A percentile compares a stretch with the other conserved stretches of the same genome.
Evolutionary conservation across 2,888 invertebrate species (phyloP).

Genomic region (Cerastoderma edule): DNA sequence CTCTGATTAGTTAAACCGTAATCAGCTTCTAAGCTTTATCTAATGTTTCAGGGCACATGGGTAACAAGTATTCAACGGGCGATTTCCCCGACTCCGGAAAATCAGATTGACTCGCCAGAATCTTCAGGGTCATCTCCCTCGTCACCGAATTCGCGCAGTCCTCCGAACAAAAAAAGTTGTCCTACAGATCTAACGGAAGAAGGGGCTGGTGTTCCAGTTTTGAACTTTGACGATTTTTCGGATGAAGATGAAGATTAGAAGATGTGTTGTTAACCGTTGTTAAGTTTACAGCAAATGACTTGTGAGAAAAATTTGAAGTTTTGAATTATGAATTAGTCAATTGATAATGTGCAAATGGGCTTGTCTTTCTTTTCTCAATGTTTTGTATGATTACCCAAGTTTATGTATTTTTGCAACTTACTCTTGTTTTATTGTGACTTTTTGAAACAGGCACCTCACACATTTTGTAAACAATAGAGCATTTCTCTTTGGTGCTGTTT

Average conservation of each 20-base stretch:
- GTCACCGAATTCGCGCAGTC: neutral
- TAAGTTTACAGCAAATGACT: too few relatives aligned
- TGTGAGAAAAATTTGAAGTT: too few relatives aligned
- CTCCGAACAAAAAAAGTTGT: neutral
- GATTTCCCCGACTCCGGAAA: constrained; percentile 12
- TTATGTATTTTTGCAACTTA: too few relatives aligned
- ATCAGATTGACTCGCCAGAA: neutral
- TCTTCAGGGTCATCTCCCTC: neutral
- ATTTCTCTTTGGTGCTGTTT: too few relatives aligned
- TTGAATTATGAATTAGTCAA: too few relatives aligned
- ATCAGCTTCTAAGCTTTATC: neutral
- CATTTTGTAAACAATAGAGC: too few relatives aligned
- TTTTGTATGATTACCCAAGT: too few relatives aligned
- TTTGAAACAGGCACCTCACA: too few relatives aligned
- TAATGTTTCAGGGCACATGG: constrained; percentile 2
- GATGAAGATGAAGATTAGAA: constrained; percentile 29
- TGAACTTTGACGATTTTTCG: constrained; percentile 19
- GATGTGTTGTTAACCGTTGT: too few relatives aligned
- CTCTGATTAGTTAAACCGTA: neutral
- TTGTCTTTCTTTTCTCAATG: too few relatives aligned
- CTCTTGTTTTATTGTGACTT: too few relatives aligned
- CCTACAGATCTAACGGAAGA: neutral
- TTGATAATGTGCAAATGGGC: too few relatives aligned
- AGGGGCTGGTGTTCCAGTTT: neutral
- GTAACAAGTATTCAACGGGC: constrained; percentile 17